Conservation (phyloP, 2,113 vertebrate species). For the Cynopterus brachyotis region DNA sequence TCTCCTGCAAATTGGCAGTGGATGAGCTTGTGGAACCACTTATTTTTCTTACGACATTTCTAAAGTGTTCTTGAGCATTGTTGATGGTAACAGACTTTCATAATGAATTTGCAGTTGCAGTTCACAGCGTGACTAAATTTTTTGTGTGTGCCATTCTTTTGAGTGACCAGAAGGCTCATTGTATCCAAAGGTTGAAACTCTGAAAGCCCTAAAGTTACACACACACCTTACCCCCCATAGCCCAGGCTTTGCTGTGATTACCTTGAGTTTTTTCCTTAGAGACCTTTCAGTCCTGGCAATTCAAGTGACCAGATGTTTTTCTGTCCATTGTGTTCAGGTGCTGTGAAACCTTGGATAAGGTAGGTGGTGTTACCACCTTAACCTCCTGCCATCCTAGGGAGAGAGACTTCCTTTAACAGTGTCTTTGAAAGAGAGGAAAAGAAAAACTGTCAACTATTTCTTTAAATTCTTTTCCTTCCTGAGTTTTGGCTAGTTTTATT, state of each 20-base stretch:
- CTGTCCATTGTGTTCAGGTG: neutral
- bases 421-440: neutral
- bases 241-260: neutral
- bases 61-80: neutral
- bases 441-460: constrained; percentile 21
- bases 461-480: constrained; percentile 38
- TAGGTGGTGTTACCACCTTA: neutral
- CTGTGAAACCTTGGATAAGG: neutral
- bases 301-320: neutral
- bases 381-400: neutral
- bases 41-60: neutral
- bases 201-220: neutral
- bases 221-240: neutral
- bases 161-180: neutral
- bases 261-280: constrained; percentile 21
- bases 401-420: neutral
- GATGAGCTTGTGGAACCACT: neutral
- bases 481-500: constrained; percentile 28
- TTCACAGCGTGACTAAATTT: neutral
- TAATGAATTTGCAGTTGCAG: neutral
- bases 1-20: neutral
- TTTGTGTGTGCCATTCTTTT: neutral
- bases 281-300: neutral
- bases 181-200: neutral
- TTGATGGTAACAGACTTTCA: neutral